These are phyloP conservation scores for Mycteria americana DNA, from an alignment of 2,797 vertebrate species.

Conservation along the genomic window DNA sequence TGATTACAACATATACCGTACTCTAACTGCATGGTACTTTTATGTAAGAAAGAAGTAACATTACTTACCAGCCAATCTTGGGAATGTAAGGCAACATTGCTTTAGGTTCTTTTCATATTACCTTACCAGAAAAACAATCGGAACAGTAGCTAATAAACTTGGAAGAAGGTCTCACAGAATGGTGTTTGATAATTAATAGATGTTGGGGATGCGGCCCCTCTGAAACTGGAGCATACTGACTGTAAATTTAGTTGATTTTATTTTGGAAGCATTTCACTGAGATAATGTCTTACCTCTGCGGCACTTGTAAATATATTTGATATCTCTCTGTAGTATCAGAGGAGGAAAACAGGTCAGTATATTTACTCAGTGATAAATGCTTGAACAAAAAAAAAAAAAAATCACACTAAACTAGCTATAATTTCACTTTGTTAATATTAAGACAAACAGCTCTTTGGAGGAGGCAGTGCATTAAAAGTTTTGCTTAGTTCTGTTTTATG, in stretches of 20 bases:
- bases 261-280: background rate
- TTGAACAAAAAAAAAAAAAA: background rate
- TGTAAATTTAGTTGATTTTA: background rate
- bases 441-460: background rate
- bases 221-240: background rate
- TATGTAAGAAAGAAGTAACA: background rate
- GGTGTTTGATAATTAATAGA: background rate
- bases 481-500: background rate
- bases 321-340: background rate
- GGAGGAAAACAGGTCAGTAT: background rate
- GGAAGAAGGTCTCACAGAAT: background rate
- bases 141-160: background rate
- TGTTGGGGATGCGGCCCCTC: background rate
- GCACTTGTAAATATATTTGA: background rate
- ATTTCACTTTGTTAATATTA: background rate
- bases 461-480: background rate
- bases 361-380: background rate
- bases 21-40: background rate
- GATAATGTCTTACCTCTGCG: background rate
- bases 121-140: background rate
- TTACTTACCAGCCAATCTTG: background rate
- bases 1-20: background rate
- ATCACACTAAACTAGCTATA: background rate
- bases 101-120: background rate
- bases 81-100: background rate